phyloP scores from a whole-genome alignment of 2,888 invertebrate genomes.

The Galeruca laticollis region DNA sequence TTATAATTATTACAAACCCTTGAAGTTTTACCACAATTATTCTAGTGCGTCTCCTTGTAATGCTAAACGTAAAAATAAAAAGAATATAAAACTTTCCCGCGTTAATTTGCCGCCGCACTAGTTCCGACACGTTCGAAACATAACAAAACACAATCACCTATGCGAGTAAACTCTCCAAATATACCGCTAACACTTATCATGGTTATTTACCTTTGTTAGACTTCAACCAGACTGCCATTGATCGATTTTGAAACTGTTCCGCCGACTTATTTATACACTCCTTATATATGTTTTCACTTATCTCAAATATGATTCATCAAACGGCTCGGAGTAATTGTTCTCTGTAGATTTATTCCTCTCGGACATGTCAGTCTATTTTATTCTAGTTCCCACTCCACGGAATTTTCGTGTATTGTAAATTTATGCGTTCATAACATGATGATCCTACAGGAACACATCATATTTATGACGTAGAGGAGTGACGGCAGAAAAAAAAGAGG shows the following conservation, averaged over 20 bases:
- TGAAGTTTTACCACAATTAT: neutral
- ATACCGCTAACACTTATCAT: slow-evolving; percentile 36
- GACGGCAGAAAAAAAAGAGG: neutral
- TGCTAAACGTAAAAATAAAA: slow-evolving; percentile 3
- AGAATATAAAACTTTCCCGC: slow-evolving; percentile 28
- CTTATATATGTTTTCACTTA: slow-evolving; percentile 38
- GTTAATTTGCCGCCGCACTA: slow-evolving; percentile 28
- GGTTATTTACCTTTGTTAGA: slow-evolving; percentile 47
- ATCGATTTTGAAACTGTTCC: slow-evolving; percentile 38
- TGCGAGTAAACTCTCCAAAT: slow-evolving; percentile 43
- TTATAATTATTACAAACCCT: neutral
- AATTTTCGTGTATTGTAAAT: neutral
- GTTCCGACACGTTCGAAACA: slow-evolving; percentile 32
- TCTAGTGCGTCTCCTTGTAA: neutral
- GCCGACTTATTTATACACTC: slow-evolving; percentile 29
- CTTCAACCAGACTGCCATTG: slow-evolving; percentile 46
- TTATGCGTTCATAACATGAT: slow-evolving; percentile 4
- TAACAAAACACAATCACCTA: slow-evolving; percentile 38
- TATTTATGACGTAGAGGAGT: neutral
- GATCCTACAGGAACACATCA: slow-evolving; percentile 16
- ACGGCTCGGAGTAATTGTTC: slow-evolving; percentile 30
- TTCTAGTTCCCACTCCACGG: slow-evolving; percentile 5
- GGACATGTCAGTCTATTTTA: slow-evolving; percentile 34
- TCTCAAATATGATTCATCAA: slow-evolving; percentile 41
- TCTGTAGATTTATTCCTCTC: slow-evolving; percentile 32